These are phyloP conservation scores for Rhopilema esculentum DNA, from an alignment of 30 jellyfish, hydroid and myxozoan genomes.

Conservation along the genomic window DNA sequence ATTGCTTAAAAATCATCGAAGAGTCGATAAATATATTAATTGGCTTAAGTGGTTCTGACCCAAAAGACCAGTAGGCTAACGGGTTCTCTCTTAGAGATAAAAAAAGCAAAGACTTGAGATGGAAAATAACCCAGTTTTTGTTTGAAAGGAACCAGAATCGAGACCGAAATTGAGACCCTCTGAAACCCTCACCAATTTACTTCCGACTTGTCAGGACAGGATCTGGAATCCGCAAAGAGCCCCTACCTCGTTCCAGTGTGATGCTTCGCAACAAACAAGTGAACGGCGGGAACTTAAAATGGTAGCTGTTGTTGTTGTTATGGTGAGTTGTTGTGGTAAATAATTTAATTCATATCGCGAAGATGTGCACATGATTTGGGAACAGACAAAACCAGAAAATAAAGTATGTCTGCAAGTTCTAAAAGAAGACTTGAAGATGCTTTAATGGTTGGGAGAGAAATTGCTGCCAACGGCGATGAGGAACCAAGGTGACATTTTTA, in stretches of 20 bases:
- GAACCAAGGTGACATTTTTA: constrained; percentile 30
- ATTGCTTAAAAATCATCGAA: neutral
- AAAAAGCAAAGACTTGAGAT: too few relatives aligned
- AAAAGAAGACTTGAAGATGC: constrained; percentile 88
- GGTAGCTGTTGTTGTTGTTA: constrained; percentile 19
- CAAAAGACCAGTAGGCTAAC: too few relatives aligned
- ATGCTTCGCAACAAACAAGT: constrained; percentile 38
- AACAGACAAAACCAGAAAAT: neutral
- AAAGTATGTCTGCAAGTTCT: constrained; percentile 69
- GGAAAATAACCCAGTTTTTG: too few relatives aligned
- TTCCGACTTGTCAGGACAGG: too few relatives aligned
- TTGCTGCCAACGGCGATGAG: constrained; percentile 31
- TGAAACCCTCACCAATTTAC: too few relatives aligned
- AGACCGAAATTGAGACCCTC: too few relatives aligned
- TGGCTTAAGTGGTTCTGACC: neutral
- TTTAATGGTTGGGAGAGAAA: constrained; percentile 66
- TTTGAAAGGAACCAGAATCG: too few relatives aligned
- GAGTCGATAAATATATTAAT: neutral
- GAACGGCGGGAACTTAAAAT: constrained; percentile 26
- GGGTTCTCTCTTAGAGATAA: too few relatives aligned
- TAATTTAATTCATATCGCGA: neutral
- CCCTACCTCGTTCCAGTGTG: constrained; percentile 23
- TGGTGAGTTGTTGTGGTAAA: neutral
- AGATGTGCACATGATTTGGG: neutral
- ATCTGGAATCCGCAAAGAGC: neutral